Evolutionary conservation across 1,140 invertebrate species (phyloP).

Genomic region (Pteromalus puparum): DNA sequence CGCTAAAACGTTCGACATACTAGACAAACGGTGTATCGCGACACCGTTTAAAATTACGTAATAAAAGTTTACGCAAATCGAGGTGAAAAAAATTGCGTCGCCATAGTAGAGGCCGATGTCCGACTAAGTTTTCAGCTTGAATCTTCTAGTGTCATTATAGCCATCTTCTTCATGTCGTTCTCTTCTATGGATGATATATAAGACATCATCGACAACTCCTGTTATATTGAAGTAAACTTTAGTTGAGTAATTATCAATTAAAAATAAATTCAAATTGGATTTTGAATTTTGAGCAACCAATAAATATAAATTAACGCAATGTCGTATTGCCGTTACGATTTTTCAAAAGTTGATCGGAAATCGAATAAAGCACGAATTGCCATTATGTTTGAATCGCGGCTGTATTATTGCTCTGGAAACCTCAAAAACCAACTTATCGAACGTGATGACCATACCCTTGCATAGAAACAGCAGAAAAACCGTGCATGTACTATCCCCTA

Average conservation of each 20-base stretch:
- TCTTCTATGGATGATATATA: background rate
- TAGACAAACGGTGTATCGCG: background rate
- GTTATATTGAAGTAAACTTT: conserved; percentile 24
- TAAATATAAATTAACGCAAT: too few relatives aligned
- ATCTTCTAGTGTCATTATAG: background rate
- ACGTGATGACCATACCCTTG: too few relatives aligned
- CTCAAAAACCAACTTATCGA: too few relatives aligned
- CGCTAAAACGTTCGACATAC: background rate
- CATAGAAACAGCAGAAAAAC: too few relatives aligned
- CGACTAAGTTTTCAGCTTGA: background rate
- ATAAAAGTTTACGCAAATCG: conserved; percentile 9
- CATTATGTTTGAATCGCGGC: too few relatives aligned
- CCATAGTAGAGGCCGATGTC: background rate
- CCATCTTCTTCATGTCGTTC: background rate
- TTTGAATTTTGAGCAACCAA: background rate
- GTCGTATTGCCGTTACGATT: too few relatives aligned
- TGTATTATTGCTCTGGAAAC: too few relatives aligned
- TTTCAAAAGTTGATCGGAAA: background rate
- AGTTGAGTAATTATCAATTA: background rate
- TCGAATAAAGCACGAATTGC: too few relatives aligned
- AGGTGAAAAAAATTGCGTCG: conserved; percentile 9
- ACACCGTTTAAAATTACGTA: conserved; percentile 12
- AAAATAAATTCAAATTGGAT: too few relatives aligned
- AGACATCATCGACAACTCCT: background rate
- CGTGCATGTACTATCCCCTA: too few relatives aligned